Evolutionary conservation across 2,888 invertebrate genomes (phyloP), one percentile per base, ranked within the genome.

Genomic region (Osmoderma eremita): DNA sequence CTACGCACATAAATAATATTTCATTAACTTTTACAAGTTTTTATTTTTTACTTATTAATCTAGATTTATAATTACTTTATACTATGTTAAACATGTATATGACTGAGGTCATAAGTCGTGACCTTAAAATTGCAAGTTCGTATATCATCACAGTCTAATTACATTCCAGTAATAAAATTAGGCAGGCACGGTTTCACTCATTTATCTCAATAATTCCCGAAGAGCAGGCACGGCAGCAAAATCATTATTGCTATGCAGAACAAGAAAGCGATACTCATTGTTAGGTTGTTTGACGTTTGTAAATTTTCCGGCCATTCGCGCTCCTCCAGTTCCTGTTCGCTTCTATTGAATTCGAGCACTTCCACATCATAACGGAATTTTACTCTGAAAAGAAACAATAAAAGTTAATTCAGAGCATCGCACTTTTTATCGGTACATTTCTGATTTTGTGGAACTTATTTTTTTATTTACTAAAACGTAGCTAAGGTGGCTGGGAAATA

Each of bases 361-460:
- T 86, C 85, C 5, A 86, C 86, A 75, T 86, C 85, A 76, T 84
- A 84, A 13, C 84, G 84, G 75, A 86, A 86, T 73, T 84, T 85
- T 41, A 86, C 86, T 24, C 85, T 82, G 75, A 65, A 80, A 80
- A 49, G 30, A 30, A 30, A 30, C 30, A 30, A 66, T 20, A 49
- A 49, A 22, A 18, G 42, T 42, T 42, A 2, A 17, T 17, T 30
- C 30, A 5, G 30, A 6, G 10, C 30, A 10, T 2, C 10, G 30
- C 6, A 30, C 30, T 30, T 30, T 30, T 30, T 8, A 30, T 30
- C 10, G 5, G 30, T 30, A 30, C 30, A 30, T 30, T 30, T 30
- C 30, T 30, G 30, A 6, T 30, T 30, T 30, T 10, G 30, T 6
- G 30, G 10, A 30, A 30, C 30, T 30, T 30, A 1, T 8, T 30